Evolutionary conservation across 2,888 invertebrate species (phyloP).

Genomic region (Prenolepis imparis): DNA sequence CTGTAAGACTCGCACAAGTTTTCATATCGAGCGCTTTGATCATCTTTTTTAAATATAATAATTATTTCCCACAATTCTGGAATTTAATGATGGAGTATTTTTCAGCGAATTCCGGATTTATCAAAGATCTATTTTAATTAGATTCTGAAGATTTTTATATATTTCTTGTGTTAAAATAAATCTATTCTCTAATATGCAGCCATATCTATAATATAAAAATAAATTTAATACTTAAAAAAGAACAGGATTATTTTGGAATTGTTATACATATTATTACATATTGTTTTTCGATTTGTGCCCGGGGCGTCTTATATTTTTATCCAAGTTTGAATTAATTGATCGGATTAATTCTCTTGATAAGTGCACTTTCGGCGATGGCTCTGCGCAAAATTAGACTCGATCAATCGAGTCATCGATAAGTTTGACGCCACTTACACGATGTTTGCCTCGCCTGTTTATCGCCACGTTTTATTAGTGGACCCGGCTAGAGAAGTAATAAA

Average conservation of each 20-base stretch:
- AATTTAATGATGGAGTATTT: background rate
- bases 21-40: background rate
- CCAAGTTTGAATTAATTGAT: background rate
- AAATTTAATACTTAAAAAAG: background rate
- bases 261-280: background rate
- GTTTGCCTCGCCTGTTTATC: constrained; percentile 18
- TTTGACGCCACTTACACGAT: constrained; percentile 27
- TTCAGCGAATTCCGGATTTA: background rate
- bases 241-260: background rate
- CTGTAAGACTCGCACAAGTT: background rate
- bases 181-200: background rate
- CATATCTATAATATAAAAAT: background rate
- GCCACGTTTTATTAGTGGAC: constrained; percentile 22
- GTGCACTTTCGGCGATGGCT: background rate
- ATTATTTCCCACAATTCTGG: background rate
- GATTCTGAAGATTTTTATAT: background rate
- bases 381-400: background rate
- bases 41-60: background rate
- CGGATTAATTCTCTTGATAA: background rate
- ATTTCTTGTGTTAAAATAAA: background rate
- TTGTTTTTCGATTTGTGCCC: background rate
- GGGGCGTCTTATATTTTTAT: background rate
- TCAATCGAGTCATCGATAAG: constrained; percentile 37
- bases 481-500: constrained; percentile 37
- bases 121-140: background rate